phyloP scores from a whole-genome alignment of 1,140 invertebrate genomes.

The Leptopilina clavipes region DNA sequence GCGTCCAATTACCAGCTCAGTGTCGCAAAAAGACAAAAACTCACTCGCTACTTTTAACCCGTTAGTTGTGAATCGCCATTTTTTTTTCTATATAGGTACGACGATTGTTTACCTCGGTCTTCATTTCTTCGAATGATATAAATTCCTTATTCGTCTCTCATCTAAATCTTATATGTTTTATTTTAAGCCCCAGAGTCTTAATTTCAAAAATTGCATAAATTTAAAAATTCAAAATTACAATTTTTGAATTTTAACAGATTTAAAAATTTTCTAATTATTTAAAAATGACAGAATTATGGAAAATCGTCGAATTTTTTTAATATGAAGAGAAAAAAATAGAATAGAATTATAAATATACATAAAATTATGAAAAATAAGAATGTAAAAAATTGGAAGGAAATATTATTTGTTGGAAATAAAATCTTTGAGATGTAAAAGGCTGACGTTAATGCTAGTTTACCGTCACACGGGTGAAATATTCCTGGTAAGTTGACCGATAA shows the following conservation, averaged over 20 bases:
- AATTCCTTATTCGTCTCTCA: too few relatives aligned
- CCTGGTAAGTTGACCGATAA: constrained; percentile 57
- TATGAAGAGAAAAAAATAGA: too few relatives aligned
- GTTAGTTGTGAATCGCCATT: constrained; percentile 14
- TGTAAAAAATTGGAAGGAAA: constrained; percentile 2
- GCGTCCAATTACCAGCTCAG: constrained; percentile 24
- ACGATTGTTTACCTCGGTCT: not conserved
- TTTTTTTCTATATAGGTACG: not conserved
- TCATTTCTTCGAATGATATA: constrained; percentile 2
- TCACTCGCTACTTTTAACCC: not conserved
- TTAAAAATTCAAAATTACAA: too few relatives aligned
- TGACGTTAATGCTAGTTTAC: constrained; percentile 62
- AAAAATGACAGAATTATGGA: too few relatives aligned
- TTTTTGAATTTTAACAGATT: too few relatives aligned
- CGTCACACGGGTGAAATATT: constrained; percentile 60
- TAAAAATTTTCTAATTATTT: too few relatives aligned
- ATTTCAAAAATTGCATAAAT: too few relatives aligned
- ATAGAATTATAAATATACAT: not conserved
- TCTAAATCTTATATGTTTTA: too few relatives aligned
- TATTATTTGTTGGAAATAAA: not conserved
- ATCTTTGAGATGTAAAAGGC: constrained; percentile 48
- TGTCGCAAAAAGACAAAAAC: constrained; percentile 33
- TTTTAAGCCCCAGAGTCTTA: too few relatives aligned
- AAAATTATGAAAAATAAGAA: not conserved
- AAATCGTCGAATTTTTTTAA: too few relatives aligned